A percentile compares a stretch with the other conserved stretches of the same genome.
Evolutionary conservation across 2,797 vertebrate genomes (phyloP).

Genomic region (Danio aesculapii): DNA sequence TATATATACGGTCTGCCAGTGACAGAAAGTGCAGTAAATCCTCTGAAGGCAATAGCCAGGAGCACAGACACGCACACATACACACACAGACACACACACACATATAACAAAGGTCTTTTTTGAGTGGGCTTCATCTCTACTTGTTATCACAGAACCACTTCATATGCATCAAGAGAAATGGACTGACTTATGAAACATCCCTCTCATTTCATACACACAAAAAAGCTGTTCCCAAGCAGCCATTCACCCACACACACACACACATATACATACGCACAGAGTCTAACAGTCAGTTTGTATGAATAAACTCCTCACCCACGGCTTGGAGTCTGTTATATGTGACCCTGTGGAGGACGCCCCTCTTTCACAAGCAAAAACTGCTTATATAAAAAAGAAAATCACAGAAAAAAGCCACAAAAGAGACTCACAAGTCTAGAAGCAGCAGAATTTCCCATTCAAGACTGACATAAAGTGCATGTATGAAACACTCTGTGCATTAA

Average conservation of each 20-base stretch:
- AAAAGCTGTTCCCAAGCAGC: conserved; percentile 8
- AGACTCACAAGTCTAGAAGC: neutral
- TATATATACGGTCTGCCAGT: conserved; percentile 36
- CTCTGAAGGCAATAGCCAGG: conserved; percentile 36
- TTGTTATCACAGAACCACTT: conserved; percentile 13
- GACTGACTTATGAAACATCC: neutral
- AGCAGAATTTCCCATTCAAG: conserved; percentile 7
- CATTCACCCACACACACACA: conserved; percentile 34
- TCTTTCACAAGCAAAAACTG: conserved; percentile 25
- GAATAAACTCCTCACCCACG: conserved; percentile 34
- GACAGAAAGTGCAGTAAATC: conserved; percentile 54
- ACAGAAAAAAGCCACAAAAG: neutral
- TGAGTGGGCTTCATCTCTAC: conserved; percentile 2
- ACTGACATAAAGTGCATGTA: conserved; percentile 8
- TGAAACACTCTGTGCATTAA: neutral
- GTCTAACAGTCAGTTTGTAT: conserved; percentile 17
- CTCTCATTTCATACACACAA: conserved; percentile 7
- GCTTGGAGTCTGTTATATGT: conserved; percentile 35
- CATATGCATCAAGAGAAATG: neutral
- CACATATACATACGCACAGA: conserved; percentile 36
- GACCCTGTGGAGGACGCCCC: conserved; percentile 46
- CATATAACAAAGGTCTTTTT: conserved; percentile 3
- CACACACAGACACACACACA: neutral
- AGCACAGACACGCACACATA: neutral
- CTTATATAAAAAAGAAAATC: conserved; percentile 41